Conservation (phyloP, 2,797 vertebrate genomes). For the Chrosomus eos region DNA sequence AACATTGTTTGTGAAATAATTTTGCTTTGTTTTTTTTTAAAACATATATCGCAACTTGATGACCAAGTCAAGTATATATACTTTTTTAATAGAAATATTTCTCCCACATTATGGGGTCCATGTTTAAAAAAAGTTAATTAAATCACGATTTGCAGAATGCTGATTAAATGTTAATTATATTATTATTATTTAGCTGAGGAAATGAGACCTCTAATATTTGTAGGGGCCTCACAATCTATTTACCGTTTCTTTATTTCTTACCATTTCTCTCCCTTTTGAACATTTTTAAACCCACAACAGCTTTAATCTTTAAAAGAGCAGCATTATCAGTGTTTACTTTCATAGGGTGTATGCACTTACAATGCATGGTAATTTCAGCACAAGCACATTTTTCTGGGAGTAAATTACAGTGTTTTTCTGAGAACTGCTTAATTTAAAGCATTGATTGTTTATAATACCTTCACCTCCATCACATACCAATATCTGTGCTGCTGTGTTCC, state of each 20-base stretch:
- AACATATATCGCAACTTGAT: no score
- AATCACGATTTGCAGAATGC: neutral
- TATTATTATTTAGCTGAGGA: neutral
- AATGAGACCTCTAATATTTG: neutral
- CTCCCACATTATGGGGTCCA: neutral
- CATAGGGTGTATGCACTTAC: neutral
- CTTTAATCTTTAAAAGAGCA: neutral
- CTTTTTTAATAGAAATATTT: no score
- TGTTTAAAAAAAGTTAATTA: neutral
- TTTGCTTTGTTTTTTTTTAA: no score
- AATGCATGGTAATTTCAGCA: neutral
- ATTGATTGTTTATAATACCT: constrained; percentile 6
- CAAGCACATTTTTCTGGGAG: neutral
- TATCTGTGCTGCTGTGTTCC: neutral
- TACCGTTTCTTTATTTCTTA: neutral
- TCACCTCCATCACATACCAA: neutral
- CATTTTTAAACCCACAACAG: neutral
- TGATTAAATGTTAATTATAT: neutral
- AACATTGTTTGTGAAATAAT: no score
- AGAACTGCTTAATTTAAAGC: neutral
- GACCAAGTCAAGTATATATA: no score
- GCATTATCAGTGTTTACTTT: constrained; percentile 9
- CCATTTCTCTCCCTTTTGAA: neutral
- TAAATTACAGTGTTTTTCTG: constrained; percentile 2
- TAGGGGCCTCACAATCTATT: neutral